Evolutionary conservation across 2,113 vertebrate genomes (phyloP), one percentile per base, ranked within the genome.

Genomic region (Hiodon alosoides): DNA sequence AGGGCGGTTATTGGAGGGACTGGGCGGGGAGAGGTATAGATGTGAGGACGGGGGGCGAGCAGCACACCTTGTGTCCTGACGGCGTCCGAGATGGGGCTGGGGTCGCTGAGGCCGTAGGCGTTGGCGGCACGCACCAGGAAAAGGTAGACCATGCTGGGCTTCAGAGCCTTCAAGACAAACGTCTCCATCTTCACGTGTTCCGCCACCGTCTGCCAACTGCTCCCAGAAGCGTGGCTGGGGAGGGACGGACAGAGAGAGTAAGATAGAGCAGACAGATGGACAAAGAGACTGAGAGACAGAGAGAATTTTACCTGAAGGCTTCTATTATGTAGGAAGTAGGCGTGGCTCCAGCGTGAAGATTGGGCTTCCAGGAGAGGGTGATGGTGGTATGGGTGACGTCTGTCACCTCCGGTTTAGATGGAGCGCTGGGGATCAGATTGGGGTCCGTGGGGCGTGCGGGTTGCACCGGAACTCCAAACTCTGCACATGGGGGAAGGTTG

Each of bases 301-400:
- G 14, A 59, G 14, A 8, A 59, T 8, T 69, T 79, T 87, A 99
- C 97, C 97, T 99, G 92, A 99, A 99, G 81, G 95, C 96, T 85
- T 99, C 97, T 73, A 99, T 94, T 80, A 99, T 88, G n/a, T 99
- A 99, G 73, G 97, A 99, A 0, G 96, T 99, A 81, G 97, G 97
- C 0, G 97, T 99, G 87, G 96, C 97, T 82, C 96, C 96, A 70
- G 95, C 86, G 84, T 95, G 95, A 80, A 96, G 85, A 85, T 98
- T 97, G 4, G 96, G 96, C 84, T 95, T 94, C 97, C 97, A 99
- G 62, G 93, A 93, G 75, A 99, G 88, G 0, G 91, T 92, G 62
- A 98, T 91, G 7, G 95, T 95, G 54, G 94, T 97, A 83, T 93
- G 94, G 79, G 92, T 95, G 79, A 98, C 96, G 52, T 99, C 96